Evolutionary conservation across 1,140 invertebrate genomes (phyloP).

Genomic region (Cotesia chilonis): DNA sequence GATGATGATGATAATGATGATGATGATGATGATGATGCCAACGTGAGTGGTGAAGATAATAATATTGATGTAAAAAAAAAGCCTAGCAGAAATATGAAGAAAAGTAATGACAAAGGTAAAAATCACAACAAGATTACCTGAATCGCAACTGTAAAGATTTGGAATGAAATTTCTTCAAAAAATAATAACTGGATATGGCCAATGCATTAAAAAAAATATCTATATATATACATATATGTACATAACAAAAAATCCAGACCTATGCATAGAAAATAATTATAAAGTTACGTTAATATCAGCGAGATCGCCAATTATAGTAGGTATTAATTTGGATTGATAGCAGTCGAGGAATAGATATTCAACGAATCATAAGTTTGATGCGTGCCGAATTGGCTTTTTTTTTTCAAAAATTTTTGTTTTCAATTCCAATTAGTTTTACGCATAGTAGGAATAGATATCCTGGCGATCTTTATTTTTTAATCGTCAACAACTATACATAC

Average conservation of each 20-base stretch:
- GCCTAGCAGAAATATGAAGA: slow-evolving; percentile 56
- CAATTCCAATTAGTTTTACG: background rate
- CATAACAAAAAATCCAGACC: slow-evolving; percentile 8
- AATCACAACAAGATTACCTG: slow-evolving; percentile 41
- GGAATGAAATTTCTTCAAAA: slow-evolving; percentile 15
- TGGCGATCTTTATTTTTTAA: slow-evolving; percentile 15
- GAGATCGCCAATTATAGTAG: slow-evolving; percentile 28
- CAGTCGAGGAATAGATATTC: slow-evolving; percentile 19
- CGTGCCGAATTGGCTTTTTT: slow-evolving; percentile 19
- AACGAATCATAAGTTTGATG: slow-evolving; percentile 21
- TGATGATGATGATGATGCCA: slow-evolving; percentile 47
- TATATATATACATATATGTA: background rate
- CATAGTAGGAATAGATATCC: slow-evolving; percentile 10
- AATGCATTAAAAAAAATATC: too few relatives aligned
- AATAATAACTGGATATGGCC: background rate
- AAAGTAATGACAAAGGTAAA: slow-evolving; percentile 57
- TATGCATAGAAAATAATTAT: slow-evolving; percentile 5
- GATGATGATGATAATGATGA: slow-evolving; percentile 55
- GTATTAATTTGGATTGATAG: slow-evolving; percentile 30
- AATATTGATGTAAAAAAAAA: slow-evolving; percentile 26
- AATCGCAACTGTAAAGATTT: slow-evolving; percentile 9
- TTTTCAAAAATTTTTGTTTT: slow-evolving; percentile 20
- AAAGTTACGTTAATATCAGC: slow-evolving; percentile 23
- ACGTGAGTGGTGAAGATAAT: slow-evolving; percentile 39
- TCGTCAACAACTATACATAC: background rate